Base-by-base conservation (phyloP, 2,888 invertebrate species). In the Drosophila niveifrons region DNA sequence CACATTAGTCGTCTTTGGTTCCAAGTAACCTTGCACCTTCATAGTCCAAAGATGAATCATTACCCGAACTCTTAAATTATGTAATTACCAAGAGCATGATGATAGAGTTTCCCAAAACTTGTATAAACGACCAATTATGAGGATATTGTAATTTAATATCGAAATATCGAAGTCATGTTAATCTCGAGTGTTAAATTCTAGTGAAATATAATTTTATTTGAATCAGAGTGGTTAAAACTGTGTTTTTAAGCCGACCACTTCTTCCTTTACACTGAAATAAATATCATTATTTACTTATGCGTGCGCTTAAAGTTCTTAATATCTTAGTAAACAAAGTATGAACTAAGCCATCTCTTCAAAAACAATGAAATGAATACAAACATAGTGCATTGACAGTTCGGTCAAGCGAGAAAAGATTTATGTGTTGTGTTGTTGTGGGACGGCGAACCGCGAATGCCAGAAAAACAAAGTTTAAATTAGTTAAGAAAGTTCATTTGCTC, bases 401-500 rank as follows among this genome's bases (percentile, higher is more conserved):
- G 13, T 43, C 10, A 51, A 9, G 31, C 28, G 13, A 31, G 17
- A 7, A 15, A 10, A 31, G 41, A 66, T 53, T 61, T 52, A 63
- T 29, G 41, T 18, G 17, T 55, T 55, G 62, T 46, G 44, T 23
- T 28, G 13, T 13, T 41, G 15, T 17, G 10, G 48, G n/a, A 41
- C n/a, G 28, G 10, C 44, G 4, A 62, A 39, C 62, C 46, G 55
- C 62, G 44, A 10, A 29, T 41, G 47, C 11, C 29, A 18, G 41
- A 13, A 43, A 41, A 41, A 69, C 75, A 85, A 76, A 88, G 81
- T 81, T 88, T 78, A 79, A 88, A 86, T 88, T 85, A 79, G 81
- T 76, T 86, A 71, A 64, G 57, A 73, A 80, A 86, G 73, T 80
- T 86, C 70, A 75, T 78, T 80, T 75, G 57, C 69, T 52, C 65